A percentile compares a stretch with the other conserved stretches of the same genome.
Conservation (phyloP, 1,140 invertebrate species). For the Fopius arisanus region DNA sequence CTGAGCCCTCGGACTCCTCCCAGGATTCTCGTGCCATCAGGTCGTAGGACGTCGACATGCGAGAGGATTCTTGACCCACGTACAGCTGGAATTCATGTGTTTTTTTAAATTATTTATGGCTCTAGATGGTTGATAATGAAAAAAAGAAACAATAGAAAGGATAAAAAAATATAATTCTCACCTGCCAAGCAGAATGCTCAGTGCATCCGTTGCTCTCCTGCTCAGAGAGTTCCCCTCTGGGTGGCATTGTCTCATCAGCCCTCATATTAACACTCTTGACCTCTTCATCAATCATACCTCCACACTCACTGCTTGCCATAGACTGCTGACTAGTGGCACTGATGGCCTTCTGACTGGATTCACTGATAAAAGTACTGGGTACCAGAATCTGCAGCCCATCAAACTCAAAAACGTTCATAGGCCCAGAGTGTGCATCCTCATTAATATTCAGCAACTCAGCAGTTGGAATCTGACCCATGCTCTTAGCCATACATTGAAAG, state of each 20-base stretch:
- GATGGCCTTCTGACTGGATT: slow-evolving; percentile 62
- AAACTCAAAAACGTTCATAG: slow-evolving; percentile 63
- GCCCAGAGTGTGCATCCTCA: slow-evolving; percentile 62
- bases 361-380: slow-evolving; percentile 63
- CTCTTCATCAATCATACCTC: slow-evolving; percentile 68
- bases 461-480: slow-evolving; percentile 52
- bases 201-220: slow-evolving; percentile 83
- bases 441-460: slow-evolving; percentile 61
- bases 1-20: slow-evolving; percentile 73
- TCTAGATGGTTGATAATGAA: slow-evolving; percentile 18
- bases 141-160: slow-evolving; percentile 19
- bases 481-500: slow-evolving; percentile 46
- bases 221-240: slow-evolving; percentile 81
- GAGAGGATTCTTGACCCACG: slow-evolving; percentile 65
- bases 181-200: slow-evolving; percentile 71
- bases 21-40: slow-evolving; percentile 73
- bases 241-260: slow-evolving; percentile 84
- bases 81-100: slow-evolving; percentile 62
- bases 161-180: slow-evolving; percentile 42
- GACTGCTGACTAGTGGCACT: slow-evolving; percentile 63
- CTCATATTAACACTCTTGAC: slow-evolving; percentile 76
- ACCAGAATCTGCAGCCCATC: slow-evolving; percentile 63
- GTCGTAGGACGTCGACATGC: slow-evolving; percentile 71
- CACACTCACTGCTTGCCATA: slow-evolving; percentile 64
- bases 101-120: neutral